These are phyloP conservation scores for Hemibagrus wyckioides DNA, from an alignment of 2,113 vertebrate species.

Conservation along the genomic window DNA sequence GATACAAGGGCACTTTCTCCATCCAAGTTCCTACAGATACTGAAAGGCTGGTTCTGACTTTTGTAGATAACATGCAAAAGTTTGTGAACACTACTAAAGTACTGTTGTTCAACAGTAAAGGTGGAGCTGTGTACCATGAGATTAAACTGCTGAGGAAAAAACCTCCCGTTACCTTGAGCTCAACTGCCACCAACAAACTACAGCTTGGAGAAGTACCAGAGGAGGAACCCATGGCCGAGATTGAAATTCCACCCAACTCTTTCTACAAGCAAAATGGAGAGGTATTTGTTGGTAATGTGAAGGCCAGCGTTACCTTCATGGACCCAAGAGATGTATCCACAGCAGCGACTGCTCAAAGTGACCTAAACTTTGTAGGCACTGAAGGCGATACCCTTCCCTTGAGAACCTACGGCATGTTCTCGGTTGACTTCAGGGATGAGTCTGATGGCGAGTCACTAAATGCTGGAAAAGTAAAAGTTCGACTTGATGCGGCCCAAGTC, in stretches of 20 bases:
- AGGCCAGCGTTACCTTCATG: slow-evolving; percentile 92
- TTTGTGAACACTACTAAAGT: slow-evolving; percentile 97
- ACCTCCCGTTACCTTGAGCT: slow-evolving; percentile 80
- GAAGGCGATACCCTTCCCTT: slow-evolving; percentile 90
- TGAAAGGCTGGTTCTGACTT: slow-evolving; percentile 91
- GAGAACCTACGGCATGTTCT: slow-evolving; percentile 97
- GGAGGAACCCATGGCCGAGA: slow-evolving; percentile 84
- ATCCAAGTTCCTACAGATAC: slow-evolving; percentile 85
- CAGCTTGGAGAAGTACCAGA: slow-evolving; percentile 84
- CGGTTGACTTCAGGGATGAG: slow-evolving; percentile 88
- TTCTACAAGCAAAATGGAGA: slow-evolving; percentile 93
- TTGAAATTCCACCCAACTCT: slow-evolving; percentile 88
- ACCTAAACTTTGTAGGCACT: slow-evolving; percentile 87
- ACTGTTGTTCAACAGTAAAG: slow-evolving; percentile 88
- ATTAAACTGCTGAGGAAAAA: slow-evolving; percentile 89
- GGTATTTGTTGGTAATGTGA: slow-evolving; percentile 85
- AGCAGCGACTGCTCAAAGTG: slow-evolving; percentile 86
- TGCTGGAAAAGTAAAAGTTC: slow-evolving; percentile 89
- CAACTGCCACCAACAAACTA: slow-evolving; percentile 81
- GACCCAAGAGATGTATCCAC: slow-evolving; percentile 88
- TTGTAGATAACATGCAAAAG: slow-evolving; percentile 92
- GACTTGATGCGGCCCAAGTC: slow-evolving; percentile 87
- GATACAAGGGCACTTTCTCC: slow-evolving; percentile 96
- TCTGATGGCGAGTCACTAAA: slow-evolving; percentile 82
- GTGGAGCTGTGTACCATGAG: slow-evolving; percentile 91